These are phyloP conservation scores for Epizoanthus illoricatus DNA, from an alignment of 92 coral and sea anemone genomes.

Conservation along the genomic window DNA sequence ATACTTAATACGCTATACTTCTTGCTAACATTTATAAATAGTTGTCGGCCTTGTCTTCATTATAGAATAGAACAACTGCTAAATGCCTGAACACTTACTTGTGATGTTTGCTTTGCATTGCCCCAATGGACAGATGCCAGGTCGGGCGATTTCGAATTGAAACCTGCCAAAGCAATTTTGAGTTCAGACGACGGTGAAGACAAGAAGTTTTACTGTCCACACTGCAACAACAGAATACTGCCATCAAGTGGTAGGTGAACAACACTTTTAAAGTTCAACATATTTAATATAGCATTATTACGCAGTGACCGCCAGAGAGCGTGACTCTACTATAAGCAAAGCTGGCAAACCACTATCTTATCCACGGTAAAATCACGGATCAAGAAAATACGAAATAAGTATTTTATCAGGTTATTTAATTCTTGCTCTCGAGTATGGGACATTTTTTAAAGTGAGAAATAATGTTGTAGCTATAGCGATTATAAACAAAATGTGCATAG, in stretches of 20 bases:
- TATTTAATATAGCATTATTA: neutral
- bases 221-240: constrained; percentile 56
- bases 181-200: constrained; percentile 45
- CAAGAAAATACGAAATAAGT: no score
- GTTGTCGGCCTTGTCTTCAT: neutral
- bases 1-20: neutral
- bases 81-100: neutral
- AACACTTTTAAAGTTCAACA: neutral
- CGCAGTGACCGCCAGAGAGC: neutral
- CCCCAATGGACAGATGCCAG: constrained; percentile 35
- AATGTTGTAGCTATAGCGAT: neutral
- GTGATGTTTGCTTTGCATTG: constrained; percentile 5
- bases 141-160: constrained; percentile 41
- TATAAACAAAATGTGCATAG: neutral
- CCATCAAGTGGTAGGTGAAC: constrained; percentile 52
- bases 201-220: constrained; percentile 58
- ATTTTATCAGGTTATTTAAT: neutral
- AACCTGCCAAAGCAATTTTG: constrained; percentile 12
- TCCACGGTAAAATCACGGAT: no score
- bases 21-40: neutral
- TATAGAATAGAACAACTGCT: neutral
- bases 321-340: neutral
- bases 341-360: no score
- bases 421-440: neutral
- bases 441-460: neutral